These are phyloP conservation scores for Myotis planiceps DNA, from an alignment of 2,797 vertebrate genomes.

Conservation along the genomic window DNA sequence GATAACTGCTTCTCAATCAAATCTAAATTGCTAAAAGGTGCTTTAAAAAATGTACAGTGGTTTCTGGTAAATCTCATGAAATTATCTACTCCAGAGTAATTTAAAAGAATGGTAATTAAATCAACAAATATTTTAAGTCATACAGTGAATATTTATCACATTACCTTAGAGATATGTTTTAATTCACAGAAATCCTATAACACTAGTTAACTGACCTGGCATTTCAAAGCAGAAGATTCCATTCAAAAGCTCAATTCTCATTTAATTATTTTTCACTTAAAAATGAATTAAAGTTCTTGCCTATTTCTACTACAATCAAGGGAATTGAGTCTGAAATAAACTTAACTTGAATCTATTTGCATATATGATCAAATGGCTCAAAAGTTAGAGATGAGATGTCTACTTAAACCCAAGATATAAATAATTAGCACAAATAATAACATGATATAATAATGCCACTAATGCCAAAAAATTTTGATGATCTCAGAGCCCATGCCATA, in stretches of 20 bases:
- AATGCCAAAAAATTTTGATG: background rate
- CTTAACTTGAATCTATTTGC: constrained; percentile 34
- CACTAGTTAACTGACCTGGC: constrained; percentile 61
- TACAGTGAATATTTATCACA: constrained; percentile 65
- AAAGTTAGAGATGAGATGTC: background rate
- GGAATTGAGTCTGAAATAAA: constrained; percentile 43
- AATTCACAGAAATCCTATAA: constrained; percentile 66
- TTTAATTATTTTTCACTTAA: constrained; percentile 63
- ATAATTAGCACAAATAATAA: constrained; percentile 33
- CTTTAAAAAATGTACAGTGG: background rate
- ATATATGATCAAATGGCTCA: constrained; percentile 29
- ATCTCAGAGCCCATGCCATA: background rate
- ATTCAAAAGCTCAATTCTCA: constrained; percentile 33
- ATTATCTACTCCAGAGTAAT: constrained; percentile 42
- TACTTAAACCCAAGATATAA: background rate
- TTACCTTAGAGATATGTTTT: constrained; percentile 58
- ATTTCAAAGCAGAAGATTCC: constrained; percentile 66
- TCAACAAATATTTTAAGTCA: constrained; percentile 9
- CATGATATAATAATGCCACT: constrained; percentile 24
- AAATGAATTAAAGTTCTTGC: constrained; percentile 47
- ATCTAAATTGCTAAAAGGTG: constrained; percentile 17
- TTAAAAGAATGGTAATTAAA: constrained; percentile 61
- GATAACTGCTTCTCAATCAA: constrained; percentile 9
- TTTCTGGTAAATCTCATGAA: constrained; percentile 16
- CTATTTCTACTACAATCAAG: constrained; percentile 7